Evolutionary conservation across 1,140 invertebrate species (phyloP).

Genomic region (Mya arenaria): DNA sequence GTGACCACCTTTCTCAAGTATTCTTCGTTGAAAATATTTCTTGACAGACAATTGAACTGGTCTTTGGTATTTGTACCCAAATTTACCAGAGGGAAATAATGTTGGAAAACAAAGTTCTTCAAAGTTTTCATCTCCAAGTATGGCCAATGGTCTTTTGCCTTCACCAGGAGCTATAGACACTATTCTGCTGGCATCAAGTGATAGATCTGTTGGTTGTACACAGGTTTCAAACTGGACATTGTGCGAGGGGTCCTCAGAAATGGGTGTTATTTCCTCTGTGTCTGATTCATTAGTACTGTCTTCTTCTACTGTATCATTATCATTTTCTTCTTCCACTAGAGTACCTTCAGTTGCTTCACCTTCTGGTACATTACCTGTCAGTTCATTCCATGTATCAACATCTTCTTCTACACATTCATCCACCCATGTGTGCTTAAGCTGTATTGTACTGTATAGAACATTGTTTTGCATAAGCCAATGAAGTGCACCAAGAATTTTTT

Average conservation of each 20-base stretch:
- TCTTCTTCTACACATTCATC: constrained; percentile 28
- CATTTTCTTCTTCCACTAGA: not conserved
- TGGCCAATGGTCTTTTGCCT: constrained; percentile 35
- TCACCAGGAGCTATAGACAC: constrained; percentile 46
- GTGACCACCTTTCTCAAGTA: constrained; percentile 25
- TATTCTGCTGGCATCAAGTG: constrained; percentile 48
- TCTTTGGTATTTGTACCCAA: constrained; percentile 44
- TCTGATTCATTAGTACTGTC: constrained; percentile 18
- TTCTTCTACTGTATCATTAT: constrained; percentile 13
- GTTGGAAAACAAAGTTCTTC: constrained; percentile 50
- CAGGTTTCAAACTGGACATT: constrained; percentile 49
- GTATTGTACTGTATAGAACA: constrained; percentile 24
- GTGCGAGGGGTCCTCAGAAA: constrained; percentile 14
- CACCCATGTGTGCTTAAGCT: constrained; percentile 22
- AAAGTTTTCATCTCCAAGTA: constrained; percentile 47
- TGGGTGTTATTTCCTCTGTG: constrained; percentile 40
- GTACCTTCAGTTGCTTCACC: not conserved
- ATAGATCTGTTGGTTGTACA: constrained; percentile 41
- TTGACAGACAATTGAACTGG: constrained; percentile 44
- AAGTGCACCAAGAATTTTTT: constrained; percentile 27
- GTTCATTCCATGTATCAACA: constrained; percentile 31
- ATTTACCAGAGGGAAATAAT: constrained; percentile 51
- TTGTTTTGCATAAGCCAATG: constrained; percentile 49
- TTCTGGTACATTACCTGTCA: constrained; percentile 6
- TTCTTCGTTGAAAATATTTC: constrained; percentile 53